These are phyloP conservation scores for Rhinichthys osculus DNA, from an alignment of 2,797 vertebrate species.

Conservation along the genomic window DNA sequence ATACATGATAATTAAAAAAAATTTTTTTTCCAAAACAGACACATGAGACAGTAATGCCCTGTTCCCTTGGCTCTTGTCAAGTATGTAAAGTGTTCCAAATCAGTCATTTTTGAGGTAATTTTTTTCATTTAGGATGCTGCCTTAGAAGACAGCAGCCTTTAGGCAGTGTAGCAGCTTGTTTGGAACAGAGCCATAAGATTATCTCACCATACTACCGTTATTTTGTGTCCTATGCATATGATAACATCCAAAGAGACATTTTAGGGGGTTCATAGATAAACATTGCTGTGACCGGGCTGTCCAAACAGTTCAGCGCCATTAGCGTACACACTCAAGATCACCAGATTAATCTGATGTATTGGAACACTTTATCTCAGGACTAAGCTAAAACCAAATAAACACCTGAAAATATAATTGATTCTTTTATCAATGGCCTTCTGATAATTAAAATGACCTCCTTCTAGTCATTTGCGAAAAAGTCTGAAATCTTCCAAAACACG, in stretches of 20 bases:
- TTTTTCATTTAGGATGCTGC: not conserved
- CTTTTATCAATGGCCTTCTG: conserved; percentile 2
- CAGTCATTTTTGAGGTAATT: not conserved
- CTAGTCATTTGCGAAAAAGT: not conserved
- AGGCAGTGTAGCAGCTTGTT: not conserved
- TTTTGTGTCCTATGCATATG: not conserved
- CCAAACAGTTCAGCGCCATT: conserved; percentile 2
- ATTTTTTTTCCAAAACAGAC: too few relatives aligned
- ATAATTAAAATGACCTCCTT: conserved; percentile 19
- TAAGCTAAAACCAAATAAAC: conserved; percentile 27
- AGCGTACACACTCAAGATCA: not conserved
- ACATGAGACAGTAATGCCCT: not conserved
- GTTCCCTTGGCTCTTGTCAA: not conserved
- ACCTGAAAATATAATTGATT: not conserved
- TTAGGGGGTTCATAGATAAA: conserved; percentile 2
- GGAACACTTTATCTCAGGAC: not conserved
- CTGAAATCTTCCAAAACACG: conserved; percentile 16
- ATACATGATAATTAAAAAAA: not conserved
- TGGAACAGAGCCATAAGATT: not conserved
- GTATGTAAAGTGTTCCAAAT: not conserved
- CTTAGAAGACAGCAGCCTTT: not conserved
- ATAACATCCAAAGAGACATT: not conserved
- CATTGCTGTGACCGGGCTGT: not conserved
- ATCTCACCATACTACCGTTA: not conserved
- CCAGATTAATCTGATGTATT: conserved; percentile 6